A percentile compares a stretch with the other conserved stretches of the same genome.
Evolutionary conservation across 1,140 invertebrate genomes (phyloP).

Genomic region (Uloborus diversus): DNA sequence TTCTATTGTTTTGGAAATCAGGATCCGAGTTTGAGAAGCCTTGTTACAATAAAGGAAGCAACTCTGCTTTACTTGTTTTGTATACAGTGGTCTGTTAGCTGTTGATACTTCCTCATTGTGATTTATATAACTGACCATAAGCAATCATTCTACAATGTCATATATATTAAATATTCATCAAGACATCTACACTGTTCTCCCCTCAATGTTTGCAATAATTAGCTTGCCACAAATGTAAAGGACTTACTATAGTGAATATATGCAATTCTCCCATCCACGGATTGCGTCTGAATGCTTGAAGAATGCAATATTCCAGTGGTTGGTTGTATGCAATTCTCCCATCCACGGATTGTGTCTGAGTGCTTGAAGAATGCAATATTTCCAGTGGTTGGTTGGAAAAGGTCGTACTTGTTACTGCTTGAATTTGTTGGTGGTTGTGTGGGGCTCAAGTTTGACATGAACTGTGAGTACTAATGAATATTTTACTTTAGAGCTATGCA

Average conservation of each 20-base stretch:
- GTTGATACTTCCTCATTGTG: conserved; percentile 46
- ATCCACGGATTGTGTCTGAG: conserved; percentile 7
- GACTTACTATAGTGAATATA: conserved; percentile 13
- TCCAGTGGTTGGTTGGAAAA: background rate
- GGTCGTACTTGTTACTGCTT: conserved; percentile 48
- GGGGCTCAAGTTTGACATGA: conserved; percentile 6
- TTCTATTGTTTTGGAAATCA: no score
- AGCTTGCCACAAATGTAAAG: conserved; percentile 26
- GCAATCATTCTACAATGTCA: conserved; percentile 29
- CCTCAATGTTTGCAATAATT: conserved; percentile 45
- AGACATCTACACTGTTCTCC: conserved; percentile 38
- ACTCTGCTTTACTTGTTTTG: conserved; percentile 43
- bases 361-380: background rate
- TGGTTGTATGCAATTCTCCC: background rate
- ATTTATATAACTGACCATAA: conserved; percentile 44
- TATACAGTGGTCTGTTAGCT: conserved; percentile 41
- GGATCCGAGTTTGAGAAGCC: no score
- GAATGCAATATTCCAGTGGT: background rate
- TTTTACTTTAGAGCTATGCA: background rate
- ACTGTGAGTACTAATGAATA: background rate
- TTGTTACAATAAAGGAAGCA: conserved; percentile 42
- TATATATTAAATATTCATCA: conserved; percentile 13
- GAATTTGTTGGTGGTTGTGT: conserved; percentile 39
- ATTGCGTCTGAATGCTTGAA: conserved; percentile 13
- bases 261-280: conserved; percentile 13